Evolutionary conservation across 2,888 invertebrate species (phyloP), one percentile per base, ranked within the genome.

Genomic region (Drosophila anomelani): DNA sequence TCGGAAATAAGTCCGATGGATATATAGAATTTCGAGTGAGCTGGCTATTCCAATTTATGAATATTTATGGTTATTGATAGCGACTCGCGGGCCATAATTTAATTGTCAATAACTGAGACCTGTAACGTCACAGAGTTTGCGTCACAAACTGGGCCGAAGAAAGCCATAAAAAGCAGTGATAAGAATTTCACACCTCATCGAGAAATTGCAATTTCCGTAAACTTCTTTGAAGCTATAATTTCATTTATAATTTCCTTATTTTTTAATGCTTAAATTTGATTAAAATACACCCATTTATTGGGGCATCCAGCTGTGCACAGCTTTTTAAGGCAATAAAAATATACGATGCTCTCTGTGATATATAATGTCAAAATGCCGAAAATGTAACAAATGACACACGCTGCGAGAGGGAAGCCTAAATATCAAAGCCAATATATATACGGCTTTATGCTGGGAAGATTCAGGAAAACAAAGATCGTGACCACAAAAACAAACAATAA

Each of bases 341-440:
- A 68, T 49, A 68, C 26, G 29, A 4, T 1, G 39, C 34, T 64
- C 49, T 63, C 20, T 15, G 34, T 84, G 79, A 84, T 77, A 59
- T 71, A 77, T 73, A 69, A 64, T 84, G 77, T 79, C 85, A 79
- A 66, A 80, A 63, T 54, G 47, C 12, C 12, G 64, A n/a, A 69
- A 46, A 64, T 54, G 61, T 74, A 77, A 78, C 63, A 64, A 75
- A 66, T 56, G 39, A 61, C 66, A 69, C 71, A 71, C 26, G 51
- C 47, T 58, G 67, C 41, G 63, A 61, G 60, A 43, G 68, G 61
- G 32, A 56, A 49, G 32, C 38, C 51, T 20, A 20, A 56, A 46
- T 46, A 20, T 39, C 20, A n/a, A 49, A 44, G 36, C 57, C 58
- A 66, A 58, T 56, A 55, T 54, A 55, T 54, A 17, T 20, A 43